These are phyloP conservation scores for Zaprionus lachaisei DNA, from an alignment of 1,140 invertebrate genomes.

Conservation along the genomic window DNA sequence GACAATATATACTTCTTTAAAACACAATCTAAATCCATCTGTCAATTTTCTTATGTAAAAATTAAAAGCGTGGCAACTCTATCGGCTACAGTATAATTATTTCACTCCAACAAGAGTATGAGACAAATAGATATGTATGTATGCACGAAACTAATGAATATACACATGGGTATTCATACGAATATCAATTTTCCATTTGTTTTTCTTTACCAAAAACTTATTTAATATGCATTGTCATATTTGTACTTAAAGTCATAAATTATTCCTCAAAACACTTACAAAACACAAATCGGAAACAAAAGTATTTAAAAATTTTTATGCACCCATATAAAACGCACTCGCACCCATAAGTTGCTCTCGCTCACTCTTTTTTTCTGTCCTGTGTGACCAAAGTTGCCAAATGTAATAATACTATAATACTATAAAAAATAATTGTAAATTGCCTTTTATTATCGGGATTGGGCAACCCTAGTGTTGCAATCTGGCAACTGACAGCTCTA, in stretches of 20 bases:
- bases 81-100: constrained; percentile 12
- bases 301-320: constrained; percentile 1
- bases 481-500: no score
- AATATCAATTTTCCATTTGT: neutral
- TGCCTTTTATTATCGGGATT: no score
- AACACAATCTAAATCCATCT: neutral
- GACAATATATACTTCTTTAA: neutral
- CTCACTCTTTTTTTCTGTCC: constrained; percentile 25
- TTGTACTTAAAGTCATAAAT: neutral
- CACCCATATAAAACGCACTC: constrained; percentile 29
- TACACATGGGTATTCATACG: constrained; percentile 28
- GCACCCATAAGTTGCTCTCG: constrained; percentile 24
- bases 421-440: neutral
- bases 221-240: neutral
- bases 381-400: constrained; percentile 4
- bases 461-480: no score
- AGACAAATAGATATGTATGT: constrained; percentile 15
- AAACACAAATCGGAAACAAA: neutral
- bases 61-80: constrained; percentile 64
- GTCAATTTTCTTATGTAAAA: constrained; percentile 64
- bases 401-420: constrained; percentile 6
- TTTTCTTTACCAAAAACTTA: neutral
- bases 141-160: constrained; percentile 23
- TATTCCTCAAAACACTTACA: neutral
- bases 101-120: constrained; percentile 24